Evolutionary conservation across 2,113 vertebrate species (phyloP), one percentile per base, ranked within the genome.

Genomic region (Esox niger): DNA sequence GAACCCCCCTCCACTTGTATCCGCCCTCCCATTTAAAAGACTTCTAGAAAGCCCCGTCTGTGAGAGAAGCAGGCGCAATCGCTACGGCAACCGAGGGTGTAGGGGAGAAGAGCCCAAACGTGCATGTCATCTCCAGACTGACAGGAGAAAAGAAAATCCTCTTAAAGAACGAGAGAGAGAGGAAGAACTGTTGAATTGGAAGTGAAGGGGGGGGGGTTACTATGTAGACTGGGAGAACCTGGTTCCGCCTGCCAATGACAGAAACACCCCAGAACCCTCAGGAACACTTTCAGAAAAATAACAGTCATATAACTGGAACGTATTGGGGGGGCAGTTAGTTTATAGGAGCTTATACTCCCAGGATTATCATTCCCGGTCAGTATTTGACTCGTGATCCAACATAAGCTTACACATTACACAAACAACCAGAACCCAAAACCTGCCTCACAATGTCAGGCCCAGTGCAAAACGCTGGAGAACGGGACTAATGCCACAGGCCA

Each of bases 61-160:
- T 2, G 47, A 49, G 20, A 49, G 72, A 33, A 23, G n/a, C 64
- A 60, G 68, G 65, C 60, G 69, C 35, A 6, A 70, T 84, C 49
- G 23, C 77, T 68, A 77, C 3, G 59, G 80, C 69, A 83, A 86
- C 78, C 31, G 21, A 52, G 62, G n/a, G 21, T 15, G 43, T 5
- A 8, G 9, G 29, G 21, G 56, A 52, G 68, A 49, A 6, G 43
- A 55, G 47, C 38, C 38, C 26, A 33, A 32, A 73, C 70, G 21
- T 63, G 56, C 69, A 61, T 55, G 65, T 59, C 54, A 70, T 75
- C 74, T 70, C 57, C 66, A 68, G 54, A 21, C 30, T 55, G 32
- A n/a, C 29, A 27, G 30, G 35, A 60, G 47, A 26, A 61, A 67
- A 54, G 38, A 62, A 25, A 54, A 57, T 7, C n/a, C 23, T 20